Percentiles rank a stretch among this genome's conserved stretches.
Conservation (phyloP, 2,113 vertebrate species). For the Rhinolophus ferrumequinum region DNA sequence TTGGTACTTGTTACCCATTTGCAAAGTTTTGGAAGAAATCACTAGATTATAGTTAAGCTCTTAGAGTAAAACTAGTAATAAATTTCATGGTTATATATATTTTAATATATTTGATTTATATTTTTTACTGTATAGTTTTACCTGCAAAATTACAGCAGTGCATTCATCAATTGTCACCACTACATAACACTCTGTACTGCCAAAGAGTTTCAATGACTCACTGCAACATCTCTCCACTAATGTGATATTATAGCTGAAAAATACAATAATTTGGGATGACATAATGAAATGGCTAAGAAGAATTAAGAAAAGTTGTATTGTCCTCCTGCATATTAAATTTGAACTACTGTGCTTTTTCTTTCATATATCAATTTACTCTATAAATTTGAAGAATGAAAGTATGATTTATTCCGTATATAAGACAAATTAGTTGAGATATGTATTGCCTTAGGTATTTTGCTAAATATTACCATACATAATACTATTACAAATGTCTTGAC, state of each 20-base stretch:
- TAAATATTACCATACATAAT: neutral
- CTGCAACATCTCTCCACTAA: constrained; percentile 90
- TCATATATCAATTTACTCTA: constrained; percentile 23
- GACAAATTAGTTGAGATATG: constrained; percentile 18
- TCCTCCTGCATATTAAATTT: neutral
- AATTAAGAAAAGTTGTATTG: neutral
- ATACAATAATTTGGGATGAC: constrained; percentile 48
- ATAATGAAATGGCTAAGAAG: constrained; percentile 37
- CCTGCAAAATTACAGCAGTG: constrained; percentile 93
- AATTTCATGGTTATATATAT: neutral
- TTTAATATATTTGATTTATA: neutral
- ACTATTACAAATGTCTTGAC: neutral
- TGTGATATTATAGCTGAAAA: constrained; percentile 90
- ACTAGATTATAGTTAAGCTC: constrained; percentile 12
- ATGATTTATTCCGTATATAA: constrained; percentile 27
- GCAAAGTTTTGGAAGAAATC: constrained; percentile 45
- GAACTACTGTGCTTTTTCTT: constrained; percentile 11
- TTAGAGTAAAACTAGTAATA: neutral
- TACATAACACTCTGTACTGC: constrained; percentile 85
- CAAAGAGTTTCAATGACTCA: constrained; percentile 88
- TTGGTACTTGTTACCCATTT: constrained; percentile 25
- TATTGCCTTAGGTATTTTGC: neutral
- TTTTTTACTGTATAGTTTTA: constrained; percentile 76
- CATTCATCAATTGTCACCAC: constrained; percentile 93
- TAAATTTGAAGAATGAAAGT: constrained; percentile 16